Evolutionary conservation across 2,888 invertebrate species (phyloP).

Genomic region (Embidobia sp.): DNA sequence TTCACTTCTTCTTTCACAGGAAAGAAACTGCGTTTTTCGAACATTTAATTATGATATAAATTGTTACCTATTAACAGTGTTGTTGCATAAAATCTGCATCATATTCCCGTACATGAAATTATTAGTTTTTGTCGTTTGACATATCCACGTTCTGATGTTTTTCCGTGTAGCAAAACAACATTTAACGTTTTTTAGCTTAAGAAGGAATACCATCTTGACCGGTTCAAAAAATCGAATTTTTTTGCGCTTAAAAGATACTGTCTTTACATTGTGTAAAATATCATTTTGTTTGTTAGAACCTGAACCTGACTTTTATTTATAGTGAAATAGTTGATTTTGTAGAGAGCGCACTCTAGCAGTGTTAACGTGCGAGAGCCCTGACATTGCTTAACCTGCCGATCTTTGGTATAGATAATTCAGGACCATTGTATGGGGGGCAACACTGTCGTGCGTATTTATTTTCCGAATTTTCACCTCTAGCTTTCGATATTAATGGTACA

Average conservation of each 20-base stretch:
- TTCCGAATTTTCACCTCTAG: not conserved
- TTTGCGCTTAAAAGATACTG: not conserved
- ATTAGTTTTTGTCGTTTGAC: too few relatives aligned
- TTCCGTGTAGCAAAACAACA: too few relatives aligned
- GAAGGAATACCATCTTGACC: not conserved
- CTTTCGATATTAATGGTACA: not conserved
- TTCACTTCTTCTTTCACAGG: too few relatives aligned
- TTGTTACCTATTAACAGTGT: too few relatives aligned
- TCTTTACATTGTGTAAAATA: not conserved
- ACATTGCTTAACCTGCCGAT: not conserved
- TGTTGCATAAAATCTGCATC: too few relatives aligned
- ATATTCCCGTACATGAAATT: too few relatives aligned
- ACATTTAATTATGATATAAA: too few relatives aligned
- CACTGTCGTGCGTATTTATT: not conserved
- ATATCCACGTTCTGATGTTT: too few relatives aligned
- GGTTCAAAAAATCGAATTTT: constrained; percentile 1
- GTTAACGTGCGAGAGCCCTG: not conserved
- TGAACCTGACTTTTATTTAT: not conserved
- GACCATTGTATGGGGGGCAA: not conserved
- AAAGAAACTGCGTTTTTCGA: too few relatives aligned
- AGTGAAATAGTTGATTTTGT: not conserved
- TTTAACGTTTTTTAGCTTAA: too few relatives aligned
- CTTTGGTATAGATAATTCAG: not conserved
- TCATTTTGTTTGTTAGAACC: not conserved
- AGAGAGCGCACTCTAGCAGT: not conserved